Conservation (phyloP, 2,888 invertebrate genomes). For the Erebia ligea region DNA sequence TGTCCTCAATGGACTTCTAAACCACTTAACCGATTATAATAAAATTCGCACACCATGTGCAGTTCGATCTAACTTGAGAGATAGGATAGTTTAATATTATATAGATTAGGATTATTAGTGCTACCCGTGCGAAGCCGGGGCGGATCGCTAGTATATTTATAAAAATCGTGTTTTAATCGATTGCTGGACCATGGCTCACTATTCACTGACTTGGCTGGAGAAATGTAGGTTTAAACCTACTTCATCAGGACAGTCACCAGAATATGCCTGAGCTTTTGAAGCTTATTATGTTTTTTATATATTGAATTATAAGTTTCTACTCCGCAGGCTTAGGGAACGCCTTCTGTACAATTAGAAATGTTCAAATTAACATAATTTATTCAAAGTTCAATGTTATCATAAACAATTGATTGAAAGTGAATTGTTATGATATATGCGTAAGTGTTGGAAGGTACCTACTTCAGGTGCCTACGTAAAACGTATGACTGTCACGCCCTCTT, state of each 20-base stretch:
- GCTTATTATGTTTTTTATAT: neutral
- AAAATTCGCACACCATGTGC: no score
- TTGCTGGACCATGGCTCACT: no score
- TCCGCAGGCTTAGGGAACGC: neutral
- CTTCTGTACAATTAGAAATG: neutral
- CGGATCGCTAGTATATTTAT: neutral
- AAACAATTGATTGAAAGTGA: neutral
- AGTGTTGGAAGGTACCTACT: constrained; percentile 4
- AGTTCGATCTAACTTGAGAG: no score
- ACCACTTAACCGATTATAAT: no score
- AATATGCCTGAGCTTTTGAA: neutral
- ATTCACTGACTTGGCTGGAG: neutral
- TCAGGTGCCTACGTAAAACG: neutral
- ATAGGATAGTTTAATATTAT: no score
- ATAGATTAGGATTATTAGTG: no score
- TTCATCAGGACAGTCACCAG: no score
- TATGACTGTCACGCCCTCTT: constrained; percentile 1
- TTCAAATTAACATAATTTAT: constrained; percentile 21
- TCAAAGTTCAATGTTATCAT: constrained; percentile 22
- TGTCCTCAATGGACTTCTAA: no score
- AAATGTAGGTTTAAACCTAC: no score
- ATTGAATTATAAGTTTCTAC: neutral
- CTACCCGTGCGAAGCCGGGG: no score
- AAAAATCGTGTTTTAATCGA: neutral
- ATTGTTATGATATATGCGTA: neutral